phyloP scores from a whole-genome alignment of 2,888 invertebrate genomes.

The Pheosia gnoma region DNA sequence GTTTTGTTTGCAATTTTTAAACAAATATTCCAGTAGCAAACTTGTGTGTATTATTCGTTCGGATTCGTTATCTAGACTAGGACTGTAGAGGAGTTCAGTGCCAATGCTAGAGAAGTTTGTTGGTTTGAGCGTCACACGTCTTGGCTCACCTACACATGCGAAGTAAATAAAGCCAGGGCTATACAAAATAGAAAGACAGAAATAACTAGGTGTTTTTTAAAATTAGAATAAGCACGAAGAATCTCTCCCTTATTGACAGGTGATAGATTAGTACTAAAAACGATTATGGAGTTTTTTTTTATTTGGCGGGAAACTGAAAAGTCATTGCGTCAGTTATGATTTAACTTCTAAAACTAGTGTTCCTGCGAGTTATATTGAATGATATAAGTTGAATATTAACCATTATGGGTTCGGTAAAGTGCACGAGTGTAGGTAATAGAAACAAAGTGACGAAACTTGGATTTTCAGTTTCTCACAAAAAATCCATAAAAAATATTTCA shows the following conservation, averaged over 20 bases:
- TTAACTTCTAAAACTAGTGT: too few relatives aligned
- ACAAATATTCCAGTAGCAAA: constrained; percentile 9
- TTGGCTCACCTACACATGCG: constrained; percentile 75
- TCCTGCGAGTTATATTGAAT: too few relatives aligned
- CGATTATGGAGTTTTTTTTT: neutral
- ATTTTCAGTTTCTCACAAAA: too few relatives aligned
- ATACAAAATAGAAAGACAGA: constrained; percentile 71
- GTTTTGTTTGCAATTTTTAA: constrained; percentile 1
- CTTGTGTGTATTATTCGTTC: constrained; percentile 54
- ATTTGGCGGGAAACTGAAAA: neutral
- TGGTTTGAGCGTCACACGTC: constrained; percentile 74
- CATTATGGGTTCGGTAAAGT: too few relatives aligned
- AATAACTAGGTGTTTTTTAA: constrained; percentile 60
- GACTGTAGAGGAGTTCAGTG: constrained; percentile 76
- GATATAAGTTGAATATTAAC: too few relatives aligned
- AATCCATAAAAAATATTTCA: too few relatives aligned
- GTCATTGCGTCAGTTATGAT: neutral
- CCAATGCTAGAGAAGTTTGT: constrained; percentile 75
- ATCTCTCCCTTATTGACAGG: constrained; percentile 45
- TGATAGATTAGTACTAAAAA: neutral
- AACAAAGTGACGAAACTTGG: too few relatives aligned
- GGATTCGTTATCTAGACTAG: constrained; percentile 76
- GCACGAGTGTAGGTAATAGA: too few relatives aligned
- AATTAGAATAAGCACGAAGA: constrained; percentile 50
- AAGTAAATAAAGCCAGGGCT: constrained; percentile 75